phyloP scores from a whole-genome alignment of 2,888 invertebrate species.

The Trichogramma dendrolimi region DNA sequence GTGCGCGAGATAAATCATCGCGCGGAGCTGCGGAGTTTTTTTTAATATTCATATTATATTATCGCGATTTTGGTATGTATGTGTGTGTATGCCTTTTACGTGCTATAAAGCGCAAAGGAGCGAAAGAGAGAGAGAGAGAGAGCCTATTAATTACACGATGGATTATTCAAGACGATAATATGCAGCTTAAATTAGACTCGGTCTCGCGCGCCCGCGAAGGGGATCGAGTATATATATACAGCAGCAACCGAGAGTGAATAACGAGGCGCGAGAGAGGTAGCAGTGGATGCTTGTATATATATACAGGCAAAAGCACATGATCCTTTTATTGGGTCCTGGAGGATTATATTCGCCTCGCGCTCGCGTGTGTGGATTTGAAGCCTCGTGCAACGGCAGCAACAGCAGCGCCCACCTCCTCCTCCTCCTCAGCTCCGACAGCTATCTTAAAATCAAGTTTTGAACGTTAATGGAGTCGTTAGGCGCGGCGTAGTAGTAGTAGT shows the following conservation, averaged over 20 bases:
- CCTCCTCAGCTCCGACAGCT: background rate
- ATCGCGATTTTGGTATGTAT: no score
- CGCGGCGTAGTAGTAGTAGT: conserved; percentile 8
- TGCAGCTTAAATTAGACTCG: conserved; percentile 17
- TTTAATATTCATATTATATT: no score
- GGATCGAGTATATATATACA: background rate
- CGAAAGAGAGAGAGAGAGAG: background rate
- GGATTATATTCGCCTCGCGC: conserved; percentile 3
- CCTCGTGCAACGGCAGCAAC: background rate
- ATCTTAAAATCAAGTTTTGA: conserved; percentile 23
- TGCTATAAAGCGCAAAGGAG: background rate
- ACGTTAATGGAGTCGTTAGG: conserved; percentile 28
- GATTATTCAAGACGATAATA: conserved; percentile 24
- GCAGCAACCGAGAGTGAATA: conserved; percentile 20
- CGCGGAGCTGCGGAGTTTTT: no score
- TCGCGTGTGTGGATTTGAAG: conserved; percentile 17
- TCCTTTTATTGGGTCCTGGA: conserved; percentile 15
- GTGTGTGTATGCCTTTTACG: background rate
- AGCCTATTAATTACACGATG: conserved; percentile 28
- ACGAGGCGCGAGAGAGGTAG: conserved; percentile 27
- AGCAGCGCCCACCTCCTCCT: no score
- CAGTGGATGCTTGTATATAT: conserved; percentile 1
- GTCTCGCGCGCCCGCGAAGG: background rate
- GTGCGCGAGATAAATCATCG: no score
- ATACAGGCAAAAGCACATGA: background rate